Percentiles rank a stretch among this genome's conserved stretches.
Evolutionary conservation across 2,113 vertebrate species (phyloP).

Genomic region (Aythya baeri): DNA sequence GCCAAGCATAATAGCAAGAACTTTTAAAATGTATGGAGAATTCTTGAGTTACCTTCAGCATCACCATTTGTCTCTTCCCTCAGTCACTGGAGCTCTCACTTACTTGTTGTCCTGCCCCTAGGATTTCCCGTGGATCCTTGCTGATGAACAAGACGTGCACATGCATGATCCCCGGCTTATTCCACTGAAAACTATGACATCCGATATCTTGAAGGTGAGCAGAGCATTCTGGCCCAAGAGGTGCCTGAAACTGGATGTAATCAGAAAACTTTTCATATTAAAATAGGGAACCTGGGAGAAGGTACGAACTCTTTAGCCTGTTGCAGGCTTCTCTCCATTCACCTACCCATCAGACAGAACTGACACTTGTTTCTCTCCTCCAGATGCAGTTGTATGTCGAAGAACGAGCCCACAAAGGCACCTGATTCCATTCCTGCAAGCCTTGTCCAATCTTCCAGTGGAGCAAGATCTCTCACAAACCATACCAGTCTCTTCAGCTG

Average conservation of each 20-base stretch:
- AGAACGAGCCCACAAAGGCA: constrained; percentile 90
- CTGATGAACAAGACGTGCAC: constrained; percentile 94
- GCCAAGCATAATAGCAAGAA: background rate
- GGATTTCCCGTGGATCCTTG: constrained; percentile 98
- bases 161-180: constrained; percentile 95
- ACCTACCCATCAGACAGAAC: background rate
- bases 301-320: background rate
- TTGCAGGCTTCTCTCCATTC: background rate
- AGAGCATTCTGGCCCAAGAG: background rate
- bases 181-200: constrained; percentile 96
- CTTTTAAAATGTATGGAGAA: background rate
- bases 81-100: background rate
- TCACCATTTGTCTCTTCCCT: background rate
- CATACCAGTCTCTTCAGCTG: background rate
- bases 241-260: background rate
- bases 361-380: background rate
- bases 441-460: constrained; percentile 22
- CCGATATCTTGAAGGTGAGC: constrained; percentile 94
- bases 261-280: background rate
- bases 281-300: background rate
- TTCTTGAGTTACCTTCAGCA: background rate
- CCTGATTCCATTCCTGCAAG: constrained; percentile 68
- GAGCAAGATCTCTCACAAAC: background rate
- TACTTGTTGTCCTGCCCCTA: constrained; percentile 33
- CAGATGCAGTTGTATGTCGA: constrained; percentile 99